Evolutionary conservation across 2,888 invertebrate species (phyloP), one percentile per base, ranked within the genome.

Genomic region (Agrochola lychnidis): DNA sequence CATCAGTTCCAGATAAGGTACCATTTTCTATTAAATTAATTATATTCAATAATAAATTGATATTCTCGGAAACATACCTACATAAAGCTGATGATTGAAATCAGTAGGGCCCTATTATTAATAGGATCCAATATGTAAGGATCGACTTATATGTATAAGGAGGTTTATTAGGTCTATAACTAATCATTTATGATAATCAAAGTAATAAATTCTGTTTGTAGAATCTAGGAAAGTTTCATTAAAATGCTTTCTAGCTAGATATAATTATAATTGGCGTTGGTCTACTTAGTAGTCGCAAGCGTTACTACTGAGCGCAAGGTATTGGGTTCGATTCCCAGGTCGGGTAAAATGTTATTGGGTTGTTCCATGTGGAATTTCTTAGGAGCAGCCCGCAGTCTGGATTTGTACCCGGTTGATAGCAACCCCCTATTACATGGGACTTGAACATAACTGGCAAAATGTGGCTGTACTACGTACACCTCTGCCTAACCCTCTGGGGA

Each of bases 1-100:
- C 83, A 87, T 84, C 89, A 84, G 73, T 88, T 81, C 68, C 82
- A 88, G 89, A 74, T 84, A 77, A 62, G 68, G 48, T 80, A 81
- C 78, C 73, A 76, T 81, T 87, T 83, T 83, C 87, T 75, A 78
- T 88, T 80, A 84, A 87, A 85, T 88, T 80, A 68, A 78, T 40
- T 74, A 76, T 81, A 81, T 87, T 85, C 64, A 82, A 85, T 84
- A 76, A 83, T 80, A 66, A 81, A 77, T 78, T 45, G 66, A 22
- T 64, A 40, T 73, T 36, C 19, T 51, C 64, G 16, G n/a, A 61
- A 73, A 56, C 57, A 63, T 69, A 7, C 16, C 22, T 67, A n/a
- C 51, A 51, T 75, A 40, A 19, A 30, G 48, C 42, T 63, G 48
- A 66, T 48, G 61, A 78, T 80, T 73, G 66, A 75, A 66, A 70